Percentiles rank a stretch among this genome's conserved stretches.
These are phyloP conservation scores for Menidia menidia DNA, from an alignment of 2,797 vertebrate species.

Conservation along the genomic window DNA sequence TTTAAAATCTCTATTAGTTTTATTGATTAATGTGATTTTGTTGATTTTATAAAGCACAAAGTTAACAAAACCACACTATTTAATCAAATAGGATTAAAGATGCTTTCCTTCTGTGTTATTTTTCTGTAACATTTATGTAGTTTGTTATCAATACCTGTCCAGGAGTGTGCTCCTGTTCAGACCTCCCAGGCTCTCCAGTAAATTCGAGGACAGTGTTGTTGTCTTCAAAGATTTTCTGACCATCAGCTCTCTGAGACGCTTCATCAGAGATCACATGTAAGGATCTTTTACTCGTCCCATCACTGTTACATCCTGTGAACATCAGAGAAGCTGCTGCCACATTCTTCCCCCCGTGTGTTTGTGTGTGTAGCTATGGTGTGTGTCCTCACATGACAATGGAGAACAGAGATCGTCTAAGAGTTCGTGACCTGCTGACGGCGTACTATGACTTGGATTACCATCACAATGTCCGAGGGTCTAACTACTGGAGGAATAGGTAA, in stretches of 20 bases:
- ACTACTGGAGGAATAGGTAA: conserved; percentile 87
- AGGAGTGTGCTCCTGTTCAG: conserved; percentile 79
- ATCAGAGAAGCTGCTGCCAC: background rate
- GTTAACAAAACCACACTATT: background rate
- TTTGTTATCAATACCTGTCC: conserved; percentile 4
- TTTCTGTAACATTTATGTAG: background rate
- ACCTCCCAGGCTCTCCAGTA: conserved; percentile 75
- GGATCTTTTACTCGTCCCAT: background rate
- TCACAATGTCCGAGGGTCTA: conserved; percentile 76
- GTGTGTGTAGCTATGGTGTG: conserved; percentile 72
- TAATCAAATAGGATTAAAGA: background rate
- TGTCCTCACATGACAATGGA: conserved; percentile 83
- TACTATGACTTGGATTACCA: conserved; percentile 82
- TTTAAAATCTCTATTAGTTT: background rate
- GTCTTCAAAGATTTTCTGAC: conserved; percentile 69
- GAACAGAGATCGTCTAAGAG: conserved; percentile 77
- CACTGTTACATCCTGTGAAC: background rate
- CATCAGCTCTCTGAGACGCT: conserved; percentile 74
- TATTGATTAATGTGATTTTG: background rate
- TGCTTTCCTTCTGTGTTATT: conserved; percentile 1
- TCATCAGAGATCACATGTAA: conserved; percentile 83
- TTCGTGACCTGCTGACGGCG: conserved; percentile 78
- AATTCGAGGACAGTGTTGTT: conserved; percentile 77
- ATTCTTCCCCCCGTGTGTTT: background rate
- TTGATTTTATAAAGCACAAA: background rate